A percentile compares a stretch with the other conserved stretches of the same genome.
Evolutionary conservation across 2,113 vertebrate species (phyloP).

Genomic region (Morone saxatilis): DNA sequence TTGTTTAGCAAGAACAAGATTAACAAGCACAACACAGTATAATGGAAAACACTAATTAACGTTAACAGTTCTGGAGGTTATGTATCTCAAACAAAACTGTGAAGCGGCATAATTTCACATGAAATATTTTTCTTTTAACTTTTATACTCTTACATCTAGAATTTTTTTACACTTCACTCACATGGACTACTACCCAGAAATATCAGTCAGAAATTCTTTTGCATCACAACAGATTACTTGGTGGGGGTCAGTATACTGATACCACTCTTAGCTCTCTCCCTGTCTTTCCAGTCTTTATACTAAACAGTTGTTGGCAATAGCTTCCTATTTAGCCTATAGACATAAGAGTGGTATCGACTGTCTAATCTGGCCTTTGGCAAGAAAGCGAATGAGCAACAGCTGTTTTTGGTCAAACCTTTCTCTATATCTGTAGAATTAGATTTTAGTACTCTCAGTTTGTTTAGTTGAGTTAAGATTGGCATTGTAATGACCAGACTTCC

Average conservation of each 20-base stretch:
- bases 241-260: background rate
- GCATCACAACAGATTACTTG: background rate
- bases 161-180: background rate
- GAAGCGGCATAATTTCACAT: background rate
- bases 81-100: background rate
- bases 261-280: no score
- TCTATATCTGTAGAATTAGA: background rate
- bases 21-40: background rate
- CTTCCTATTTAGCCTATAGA: background rate
- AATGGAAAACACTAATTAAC: background rate
- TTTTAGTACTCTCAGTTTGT: conserved; percentile 60
- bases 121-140: background rate
- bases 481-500: conserved; percentile 18
- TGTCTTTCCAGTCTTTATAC: no score
- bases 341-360: background rate
- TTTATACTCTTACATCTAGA: background rate
- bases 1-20: background rate
- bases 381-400: background rate
- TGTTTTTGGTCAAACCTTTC: background rate
- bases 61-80: background rate
- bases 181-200: background rate
- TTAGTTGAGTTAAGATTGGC: conserved; percentile 56
- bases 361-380: background rate
- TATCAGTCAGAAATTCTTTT: background rate
- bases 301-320: background rate